These are phyloP conservation scores for Bursaphelenchus okinawaensis DNA, from an alignment of 2,888 invertebrate species.

Conservation along the genomic window DNA sequence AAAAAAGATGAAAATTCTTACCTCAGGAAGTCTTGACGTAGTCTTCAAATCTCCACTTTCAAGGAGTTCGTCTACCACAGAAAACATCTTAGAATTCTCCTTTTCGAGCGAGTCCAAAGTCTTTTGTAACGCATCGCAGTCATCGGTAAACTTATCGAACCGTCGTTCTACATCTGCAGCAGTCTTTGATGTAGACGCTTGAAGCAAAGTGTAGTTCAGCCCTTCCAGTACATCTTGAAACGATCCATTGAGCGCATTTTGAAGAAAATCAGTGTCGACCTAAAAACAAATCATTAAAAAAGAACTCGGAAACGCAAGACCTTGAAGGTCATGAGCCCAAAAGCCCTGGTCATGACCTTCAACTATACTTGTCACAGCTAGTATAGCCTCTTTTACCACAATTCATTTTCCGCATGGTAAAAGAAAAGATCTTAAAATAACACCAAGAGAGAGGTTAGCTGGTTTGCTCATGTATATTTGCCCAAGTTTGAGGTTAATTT, in stretches of 20 bases:
- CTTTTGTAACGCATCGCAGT: neutral
- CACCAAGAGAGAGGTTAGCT: slow-evolving; percentile 9
- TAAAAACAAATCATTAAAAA: neutral
- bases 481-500: slow-evolving; percentile 15
- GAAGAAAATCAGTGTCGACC: neutral
- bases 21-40: neutral
- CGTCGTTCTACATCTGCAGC: neutral
- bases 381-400: neutral
- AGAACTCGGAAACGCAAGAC: too few species aligned
- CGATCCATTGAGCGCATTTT: neutral
- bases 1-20: too few species aligned
- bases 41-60: neutral
- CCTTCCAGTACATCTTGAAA: neutral
- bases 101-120: neutral
- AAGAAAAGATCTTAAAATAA: neutral
- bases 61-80: neutral
- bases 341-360: neutral
- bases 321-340: too few species aligned
- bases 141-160: neutral
- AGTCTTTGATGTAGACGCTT: neutral
- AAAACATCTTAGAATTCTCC: neutral
- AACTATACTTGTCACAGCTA: neutral
- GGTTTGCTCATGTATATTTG: slow-evolving; percentile 6
- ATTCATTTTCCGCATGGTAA: neutral
- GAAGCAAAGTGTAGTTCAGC: neutral